Percentiles rank a stretch among this genome's conserved stretches.
These are phyloP conservation scores for Cynodonichthys magdalenae DNA, from an alignment of 2,797 vertebrate genomes.

Conservation along the genomic window DNA sequence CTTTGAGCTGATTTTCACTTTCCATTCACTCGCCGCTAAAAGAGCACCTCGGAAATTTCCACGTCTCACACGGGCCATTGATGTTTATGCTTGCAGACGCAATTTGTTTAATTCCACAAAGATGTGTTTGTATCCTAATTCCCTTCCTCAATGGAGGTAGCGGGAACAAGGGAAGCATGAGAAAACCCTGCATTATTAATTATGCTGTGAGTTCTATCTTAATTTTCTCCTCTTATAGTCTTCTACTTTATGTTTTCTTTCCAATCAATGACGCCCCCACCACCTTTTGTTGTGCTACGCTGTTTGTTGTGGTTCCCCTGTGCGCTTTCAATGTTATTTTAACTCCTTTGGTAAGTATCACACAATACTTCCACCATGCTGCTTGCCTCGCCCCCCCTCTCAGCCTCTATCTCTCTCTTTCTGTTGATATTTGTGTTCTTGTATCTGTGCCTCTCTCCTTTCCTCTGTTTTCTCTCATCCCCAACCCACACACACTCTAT, in stretches of 20 bases:
- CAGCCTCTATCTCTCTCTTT: constrained; percentile 37
- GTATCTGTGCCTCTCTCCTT: constrained; percentile 52
- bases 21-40: constrained; percentile 55
- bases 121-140: constrained; percentile 67
- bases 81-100: constrained; percentile 69
- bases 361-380: constrained; percentile 49
- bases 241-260: constrained; percentile 27
- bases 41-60: constrained; percentile 61
- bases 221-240: constrained; percentile 38
- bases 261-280: constrained; percentile 32
- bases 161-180: constrained; percentile 56
- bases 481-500: constrained; percentile 65
- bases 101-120: constrained; percentile 65
- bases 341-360: constrained; percentile 52
- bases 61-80: constrained; percentile 64
- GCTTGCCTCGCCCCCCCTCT: constrained; percentile 35
- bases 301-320: constrained; percentile 44
- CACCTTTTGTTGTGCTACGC: constrained; percentile 17
- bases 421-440: constrained; percentile 62
- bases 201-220: constrained; percentile 44
- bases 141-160: constrained; percentile 42
- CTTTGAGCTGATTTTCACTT: constrained; percentile 70
- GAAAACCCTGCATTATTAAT: constrained; percentile 62
- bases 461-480: constrained; percentile 59
- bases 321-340: constrained; percentile 47